Evolutionary conservation across 2,888 invertebrate genomes (phyloP).

Genomic region (Cephus pygmeus): DNA sequence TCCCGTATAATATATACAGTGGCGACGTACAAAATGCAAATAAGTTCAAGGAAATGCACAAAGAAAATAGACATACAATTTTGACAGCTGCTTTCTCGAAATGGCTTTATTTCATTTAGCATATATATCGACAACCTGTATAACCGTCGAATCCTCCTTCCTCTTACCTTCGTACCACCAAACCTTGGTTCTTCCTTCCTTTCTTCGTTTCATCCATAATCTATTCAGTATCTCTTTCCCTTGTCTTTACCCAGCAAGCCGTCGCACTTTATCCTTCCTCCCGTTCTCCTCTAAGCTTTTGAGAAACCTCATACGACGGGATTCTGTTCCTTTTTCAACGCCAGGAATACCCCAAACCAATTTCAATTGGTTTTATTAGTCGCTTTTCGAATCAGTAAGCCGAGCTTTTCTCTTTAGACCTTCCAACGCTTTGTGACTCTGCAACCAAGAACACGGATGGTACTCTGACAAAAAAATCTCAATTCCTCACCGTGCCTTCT

Average conservation of each 20-base stretch:
- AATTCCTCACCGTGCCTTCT: not conserved
- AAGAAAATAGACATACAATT: slow-evolving; percentile 5
- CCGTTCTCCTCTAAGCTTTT: not conserved
- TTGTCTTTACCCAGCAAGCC: not conserved
- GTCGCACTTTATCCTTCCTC: not conserved
- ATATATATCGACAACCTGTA: not conserved
- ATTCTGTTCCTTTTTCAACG: slow-evolving; percentile 28
- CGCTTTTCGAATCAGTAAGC: slow-evolving; percentile 38
- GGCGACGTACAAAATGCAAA: not conserved
- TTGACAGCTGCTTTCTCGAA: not conserved
- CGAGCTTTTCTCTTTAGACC: slow-evolving; percentile 37
- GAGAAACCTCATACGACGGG: not conserved
- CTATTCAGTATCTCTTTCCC: not conserved
- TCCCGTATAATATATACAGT: not conserved
- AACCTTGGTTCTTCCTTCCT: not conserved
- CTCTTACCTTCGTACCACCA: not conserved
- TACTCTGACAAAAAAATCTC: not conserved
- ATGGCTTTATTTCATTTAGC: not conserved
- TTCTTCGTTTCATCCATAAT: not conserved
- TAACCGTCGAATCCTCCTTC: not conserved
- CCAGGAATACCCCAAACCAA: slow-evolving; percentile 44
- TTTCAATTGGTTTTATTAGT: slow-evolving; percentile 54
- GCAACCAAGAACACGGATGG: not conserved
- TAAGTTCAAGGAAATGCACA: not conserved
- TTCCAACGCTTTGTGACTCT: slow-evolving; percentile 19